A percentile compares a stretch with the other conserved stretches of the same genome.
Conservation (phyloP, 2,113 vertebrate genomes). For the Bubo blakistoni region DNA sequence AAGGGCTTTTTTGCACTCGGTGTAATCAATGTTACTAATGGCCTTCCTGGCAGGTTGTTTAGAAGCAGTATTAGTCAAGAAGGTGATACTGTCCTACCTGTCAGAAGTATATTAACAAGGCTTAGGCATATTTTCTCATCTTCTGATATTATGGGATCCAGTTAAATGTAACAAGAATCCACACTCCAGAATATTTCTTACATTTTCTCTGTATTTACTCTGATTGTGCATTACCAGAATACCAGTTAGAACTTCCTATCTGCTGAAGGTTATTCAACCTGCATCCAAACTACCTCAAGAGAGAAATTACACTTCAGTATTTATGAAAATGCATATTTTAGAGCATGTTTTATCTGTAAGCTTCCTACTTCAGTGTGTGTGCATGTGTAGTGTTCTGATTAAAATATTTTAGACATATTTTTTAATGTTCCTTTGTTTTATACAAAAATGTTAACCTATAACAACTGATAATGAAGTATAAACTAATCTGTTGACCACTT, state of each 20-base stretch:
- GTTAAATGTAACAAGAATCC: not conserved
- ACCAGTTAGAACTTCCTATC: not conserved
- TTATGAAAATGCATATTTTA: not conserved
- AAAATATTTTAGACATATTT: not conserved
- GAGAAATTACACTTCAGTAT: not conserved
- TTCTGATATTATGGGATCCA: not conserved
- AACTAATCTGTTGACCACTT: not conserved
- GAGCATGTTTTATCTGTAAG: not conserved
- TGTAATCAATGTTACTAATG: constrained; percentile 63
- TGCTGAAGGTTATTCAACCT: not conserved
- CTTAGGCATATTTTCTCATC: constrained; percentile 33
- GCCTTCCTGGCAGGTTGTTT: constrained; percentile 48
- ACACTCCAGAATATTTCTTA: too few species aligned
- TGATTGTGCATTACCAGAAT: not conserved
- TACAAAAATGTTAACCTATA: not conserved
- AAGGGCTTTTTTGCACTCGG: constrained; percentile 26
- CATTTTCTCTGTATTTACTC: not conserved
- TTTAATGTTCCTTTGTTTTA: too few species aligned
- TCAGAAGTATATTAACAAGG: constrained; percentile 52
- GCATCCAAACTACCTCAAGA: not conserved
- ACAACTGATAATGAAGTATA: not conserved
- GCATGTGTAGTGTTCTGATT: not conserved
- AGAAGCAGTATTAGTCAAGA: constrained; percentile 52
- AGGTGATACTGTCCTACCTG: constrained; percentile 19
- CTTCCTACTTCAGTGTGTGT: not conserved